Percentiles rank a stretch among this genome's conserved stretches.
These are phyloP conservation scores for Zaprionus africanus DNA, from an alignment of 1,140 invertebrate genomes.

Conservation along the genomic window DNA sequence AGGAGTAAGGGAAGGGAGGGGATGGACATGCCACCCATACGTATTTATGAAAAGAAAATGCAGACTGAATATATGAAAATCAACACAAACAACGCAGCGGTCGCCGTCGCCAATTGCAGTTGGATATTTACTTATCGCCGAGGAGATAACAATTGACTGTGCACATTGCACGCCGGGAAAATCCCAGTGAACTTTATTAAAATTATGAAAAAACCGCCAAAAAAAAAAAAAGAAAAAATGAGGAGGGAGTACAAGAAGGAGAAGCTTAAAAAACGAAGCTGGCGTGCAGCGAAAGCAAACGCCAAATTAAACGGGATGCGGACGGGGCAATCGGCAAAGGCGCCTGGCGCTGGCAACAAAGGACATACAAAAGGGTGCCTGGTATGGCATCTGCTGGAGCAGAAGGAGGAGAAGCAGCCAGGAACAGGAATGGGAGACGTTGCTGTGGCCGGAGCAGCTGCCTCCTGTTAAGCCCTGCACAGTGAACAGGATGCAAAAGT, in stretches of 20 bases:
- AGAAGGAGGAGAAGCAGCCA: not conserved
- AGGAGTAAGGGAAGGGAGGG: not conserved
- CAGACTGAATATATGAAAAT: constrained; percentile 27
- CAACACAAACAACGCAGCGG: constrained; percentile 33
- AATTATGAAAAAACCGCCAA: constrained; percentile 55
- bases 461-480: constrained; percentile 33
- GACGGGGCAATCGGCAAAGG: constrained; percentile 13
- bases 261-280: constrained; percentile 49
- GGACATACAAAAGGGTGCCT: constrained; percentile 51
- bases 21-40: not conserved
- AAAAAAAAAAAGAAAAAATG: not conserved
- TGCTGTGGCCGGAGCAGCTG: constrained; percentile 9
- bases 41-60: constrained; percentile 32
- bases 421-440: not conserved
- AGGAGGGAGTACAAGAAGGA: not conserved
- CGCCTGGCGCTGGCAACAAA: constrained; percentile 45
- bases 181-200: constrained; percentile 76
- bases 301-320: constrained; percentile 71
- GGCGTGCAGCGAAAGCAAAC: constrained; percentile 45
- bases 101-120: constrained; percentile 47
- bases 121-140: constrained; percentile 71
- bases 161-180: constrained; percentile 40
- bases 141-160: constrained; percentile 74
- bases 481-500: constrained; percentile 73
- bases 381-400: constrained; percentile 25